A percentile compares a stretch with the other conserved stretches of the same genome.
Conservation (phyloP, 2,797 vertebrate species). For the Todus mexicanus region DNA sequence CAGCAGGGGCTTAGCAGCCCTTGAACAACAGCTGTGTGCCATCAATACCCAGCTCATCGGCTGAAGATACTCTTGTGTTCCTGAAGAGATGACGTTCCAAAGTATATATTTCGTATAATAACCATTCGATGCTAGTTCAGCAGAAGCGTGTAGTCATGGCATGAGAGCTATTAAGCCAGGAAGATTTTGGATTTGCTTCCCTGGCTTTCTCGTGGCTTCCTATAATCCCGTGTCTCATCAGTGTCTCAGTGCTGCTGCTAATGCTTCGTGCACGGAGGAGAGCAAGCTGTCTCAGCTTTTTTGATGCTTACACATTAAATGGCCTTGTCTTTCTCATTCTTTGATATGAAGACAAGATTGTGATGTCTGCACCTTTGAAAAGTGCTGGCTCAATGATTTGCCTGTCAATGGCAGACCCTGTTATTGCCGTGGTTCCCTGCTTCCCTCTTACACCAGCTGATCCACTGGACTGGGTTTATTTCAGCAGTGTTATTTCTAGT, state of each 20-base stretch:
- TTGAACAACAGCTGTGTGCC: not conserved
- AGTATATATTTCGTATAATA: not conserved
- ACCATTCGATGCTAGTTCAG: not conserved
- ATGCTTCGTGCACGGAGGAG: not conserved
- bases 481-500: not conserved
- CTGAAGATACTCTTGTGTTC: not conserved
- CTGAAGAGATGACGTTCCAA: not conserved
- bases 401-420: constrained; percentile 1
- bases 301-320: not conserved
- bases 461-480: not conserved
- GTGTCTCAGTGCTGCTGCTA: not conserved
- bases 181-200: not conserved
- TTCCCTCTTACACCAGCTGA: not conserved
- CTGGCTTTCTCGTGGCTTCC: not conserved
- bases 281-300: not conserved
- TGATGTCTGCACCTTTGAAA: not conserved
- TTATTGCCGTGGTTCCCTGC: not conserved
- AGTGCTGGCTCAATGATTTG: not conserved
- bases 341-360: not conserved
- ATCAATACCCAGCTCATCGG: not conserved
- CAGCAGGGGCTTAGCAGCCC: not conserved
- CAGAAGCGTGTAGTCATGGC: not conserved
- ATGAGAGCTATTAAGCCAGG: not conserved
- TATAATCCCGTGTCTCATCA: too few relatives aligned
- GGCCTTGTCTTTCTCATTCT: not conserved